A percentile compares a stretch with the other conserved stretches of the same genome.
These are phyloP conservation scores for Hippocampus abdominalis DNA, from an alignment of 2,113 vertebrate genomes.

Conservation along the genomic window DNA sequence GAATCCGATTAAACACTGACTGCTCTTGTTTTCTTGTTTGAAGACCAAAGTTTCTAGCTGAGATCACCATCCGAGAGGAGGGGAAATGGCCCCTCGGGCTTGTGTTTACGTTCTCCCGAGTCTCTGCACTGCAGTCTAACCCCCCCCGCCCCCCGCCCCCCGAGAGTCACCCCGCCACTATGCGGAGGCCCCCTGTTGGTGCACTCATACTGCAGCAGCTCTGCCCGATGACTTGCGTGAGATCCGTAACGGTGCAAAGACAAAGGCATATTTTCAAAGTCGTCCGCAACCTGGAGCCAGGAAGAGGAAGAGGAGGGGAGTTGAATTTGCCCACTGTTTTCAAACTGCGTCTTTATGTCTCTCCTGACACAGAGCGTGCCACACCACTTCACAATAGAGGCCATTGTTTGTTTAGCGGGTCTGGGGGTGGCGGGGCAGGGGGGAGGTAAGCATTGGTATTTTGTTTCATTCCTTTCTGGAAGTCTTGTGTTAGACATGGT, in stretches of 20 bases:
- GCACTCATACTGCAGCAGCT: constrained; percentile 30
- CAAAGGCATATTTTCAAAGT: constrained; percentile 58
- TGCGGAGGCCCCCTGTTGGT: constrained; percentile 53
- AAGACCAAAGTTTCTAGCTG: neutral
- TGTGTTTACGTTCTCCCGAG: constrained; percentile 28
- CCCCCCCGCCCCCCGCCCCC: neutral
- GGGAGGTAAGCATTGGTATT: constrained; percentile 70
- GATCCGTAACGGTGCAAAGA: constrained; percentile 51
- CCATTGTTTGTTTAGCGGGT: constrained; percentile 80
- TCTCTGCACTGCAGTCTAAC: constrained; percentile 34
- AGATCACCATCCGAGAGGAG: neutral
- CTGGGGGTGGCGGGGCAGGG: neutral
- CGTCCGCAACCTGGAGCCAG: constrained; percentile 24
- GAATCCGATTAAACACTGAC: neutral
- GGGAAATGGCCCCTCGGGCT: neutral
- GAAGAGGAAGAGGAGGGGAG: constrained; percentile 24
- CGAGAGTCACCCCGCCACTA: neutral
- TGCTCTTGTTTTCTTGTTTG: constrained; percentile 2
- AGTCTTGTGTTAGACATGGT: constrained; percentile 81
- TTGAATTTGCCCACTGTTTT: constrained; percentile 59
- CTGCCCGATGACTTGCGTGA: constrained; percentile 44
- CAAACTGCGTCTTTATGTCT: constrained; percentile 83
- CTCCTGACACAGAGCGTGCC: constrained; percentile 73
- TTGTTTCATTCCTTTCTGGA: constrained; percentile 90
- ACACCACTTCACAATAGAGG: constrained; percentile 76